phyloP scores from a whole-genome alignment of 2,113 vertebrate genomes.

The western clawed frog (Xenopus tropicalis) region DNA sequence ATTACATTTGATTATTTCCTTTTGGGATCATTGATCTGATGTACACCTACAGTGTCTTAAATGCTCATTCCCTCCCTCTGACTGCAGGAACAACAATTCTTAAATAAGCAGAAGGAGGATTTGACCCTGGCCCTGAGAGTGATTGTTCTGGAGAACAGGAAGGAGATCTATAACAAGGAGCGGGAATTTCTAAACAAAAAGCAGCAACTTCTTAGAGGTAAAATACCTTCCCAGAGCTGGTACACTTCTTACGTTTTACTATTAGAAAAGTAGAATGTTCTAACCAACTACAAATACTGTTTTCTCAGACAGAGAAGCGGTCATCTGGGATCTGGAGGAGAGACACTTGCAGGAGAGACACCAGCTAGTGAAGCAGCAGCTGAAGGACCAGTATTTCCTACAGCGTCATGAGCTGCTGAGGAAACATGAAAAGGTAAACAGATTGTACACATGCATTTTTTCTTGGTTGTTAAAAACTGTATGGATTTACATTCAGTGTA shows the following conservation, averaged over 20 bases:
- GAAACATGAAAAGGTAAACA: conserved; percentile 92
- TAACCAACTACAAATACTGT: background rate
- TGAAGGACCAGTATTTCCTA: conserved; percentile 96
- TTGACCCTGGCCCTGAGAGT: conserved; percentile 77
- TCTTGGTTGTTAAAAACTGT: background rate
- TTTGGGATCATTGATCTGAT: too few relatives aligned
- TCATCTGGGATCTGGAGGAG: conserved; percentile 90
- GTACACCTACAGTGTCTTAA: too few relatives aligned
- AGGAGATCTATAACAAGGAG: conserved; percentile 84
- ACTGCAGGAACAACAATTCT: conserved; percentile 79
- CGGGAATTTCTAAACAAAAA: conserved; percentile 82
- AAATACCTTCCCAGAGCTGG: conserved; percentile 4
- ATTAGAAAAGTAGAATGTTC: too few relatives aligned
- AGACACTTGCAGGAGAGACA: conserved; percentile 85
- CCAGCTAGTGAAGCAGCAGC: conserved; percentile 90
- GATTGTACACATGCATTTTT: background rate
- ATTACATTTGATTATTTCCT: too few relatives aligned
- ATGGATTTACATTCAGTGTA: too few relatives aligned
- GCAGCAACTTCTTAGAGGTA: conserved; percentile 86
- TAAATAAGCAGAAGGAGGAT: conserved; percentile 73
- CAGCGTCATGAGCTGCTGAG: conserved; percentile 91
- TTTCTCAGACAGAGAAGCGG: conserved; percentile 74
- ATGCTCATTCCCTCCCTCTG: background rate
- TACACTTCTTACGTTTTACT: too few relatives aligned
- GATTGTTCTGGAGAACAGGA: conserved; percentile 79